Percentiles rank a stretch among this genome's conserved stretches.
phyloP scores from a whole-genome alignment of 2,888 invertebrate species.

The Oscheius sp. region DNA sequence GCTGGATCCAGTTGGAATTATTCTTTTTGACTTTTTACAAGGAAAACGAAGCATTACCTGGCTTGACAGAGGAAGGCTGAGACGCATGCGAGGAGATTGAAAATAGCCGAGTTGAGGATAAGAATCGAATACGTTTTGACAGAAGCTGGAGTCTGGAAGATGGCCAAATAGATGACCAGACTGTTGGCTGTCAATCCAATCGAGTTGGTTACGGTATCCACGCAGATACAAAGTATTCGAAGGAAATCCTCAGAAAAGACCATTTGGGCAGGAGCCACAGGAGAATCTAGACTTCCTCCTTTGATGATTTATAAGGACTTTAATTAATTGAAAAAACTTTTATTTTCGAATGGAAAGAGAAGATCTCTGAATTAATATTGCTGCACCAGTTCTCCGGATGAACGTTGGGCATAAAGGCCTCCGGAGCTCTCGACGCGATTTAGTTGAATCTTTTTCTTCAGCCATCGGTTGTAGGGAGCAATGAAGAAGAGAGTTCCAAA shows the following conservation, averaged over 20 bases:
- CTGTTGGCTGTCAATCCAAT: constrained; percentile 13
- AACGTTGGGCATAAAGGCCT: no score
- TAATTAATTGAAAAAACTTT: no score
- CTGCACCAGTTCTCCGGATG: no score
- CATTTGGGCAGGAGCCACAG: no score
- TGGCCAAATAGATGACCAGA: constrained; percentile 19
- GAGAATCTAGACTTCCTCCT: no score
- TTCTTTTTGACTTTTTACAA: not conserved
- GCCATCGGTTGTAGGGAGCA: not conserved
- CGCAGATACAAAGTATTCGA: not conserved
- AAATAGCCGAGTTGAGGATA: constrained; percentile 40
- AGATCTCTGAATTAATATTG: no score
- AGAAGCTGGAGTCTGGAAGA: constrained; percentile 26
- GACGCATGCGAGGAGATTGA: constrained; percentile 35
- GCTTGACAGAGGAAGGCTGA: constrained; percentile 25
- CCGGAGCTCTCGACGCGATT: no score
- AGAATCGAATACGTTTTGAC: constrained; percentile 40
- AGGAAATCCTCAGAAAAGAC: not conserved
- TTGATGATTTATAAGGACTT: no score
- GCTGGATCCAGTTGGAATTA: constrained; percentile 1
- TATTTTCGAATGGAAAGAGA: no score
- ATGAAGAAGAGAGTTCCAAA: not conserved
- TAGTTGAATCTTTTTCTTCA: no score
- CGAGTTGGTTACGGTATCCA: not conserved
- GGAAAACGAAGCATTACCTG: not conserved